These are phyloP conservation scores for Cyanoramphus novaezelandiae DNA, from an alignment of 2,113 vertebrate genomes.

Conservation along the genomic window DNA sequence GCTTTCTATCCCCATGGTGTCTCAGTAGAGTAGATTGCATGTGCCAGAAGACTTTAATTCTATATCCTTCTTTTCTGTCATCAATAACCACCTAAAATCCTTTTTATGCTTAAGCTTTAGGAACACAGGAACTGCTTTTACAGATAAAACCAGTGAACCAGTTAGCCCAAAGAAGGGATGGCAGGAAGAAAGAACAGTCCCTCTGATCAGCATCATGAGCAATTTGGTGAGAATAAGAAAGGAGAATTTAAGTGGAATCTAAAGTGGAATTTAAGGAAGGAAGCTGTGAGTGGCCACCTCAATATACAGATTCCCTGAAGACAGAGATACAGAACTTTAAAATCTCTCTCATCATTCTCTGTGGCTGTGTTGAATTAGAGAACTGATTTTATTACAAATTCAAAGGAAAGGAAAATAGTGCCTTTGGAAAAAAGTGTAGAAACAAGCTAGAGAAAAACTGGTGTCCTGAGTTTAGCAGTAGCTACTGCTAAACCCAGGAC, in stretches of 20 bases:
- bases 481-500: too few species aligned
- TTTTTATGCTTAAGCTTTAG: background rate
- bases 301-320: background rate
- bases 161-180: background rate
- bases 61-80: background rate
- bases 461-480: too few species aligned
- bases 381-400: background rate
- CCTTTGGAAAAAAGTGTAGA: background rate
- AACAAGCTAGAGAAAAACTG: background rate
- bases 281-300: background rate
- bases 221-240: background rate
- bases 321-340: background rate
- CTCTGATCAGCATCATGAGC: background rate
- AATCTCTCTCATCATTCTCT: background rate
- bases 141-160: background rate
- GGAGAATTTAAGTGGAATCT: background rate
- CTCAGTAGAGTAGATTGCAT: background rate
- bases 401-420: background rate
- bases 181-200: background rate
- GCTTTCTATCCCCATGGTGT: background rate
- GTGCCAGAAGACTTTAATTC: background rate
- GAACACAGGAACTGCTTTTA: background rate
- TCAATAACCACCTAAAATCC: background rate
- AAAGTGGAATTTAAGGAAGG: background rate
- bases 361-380: background rate